Evolutionary conservation across 2,797 vertebrate species (phyloP).

Genomic region (Naso thynnoides): DNA sequence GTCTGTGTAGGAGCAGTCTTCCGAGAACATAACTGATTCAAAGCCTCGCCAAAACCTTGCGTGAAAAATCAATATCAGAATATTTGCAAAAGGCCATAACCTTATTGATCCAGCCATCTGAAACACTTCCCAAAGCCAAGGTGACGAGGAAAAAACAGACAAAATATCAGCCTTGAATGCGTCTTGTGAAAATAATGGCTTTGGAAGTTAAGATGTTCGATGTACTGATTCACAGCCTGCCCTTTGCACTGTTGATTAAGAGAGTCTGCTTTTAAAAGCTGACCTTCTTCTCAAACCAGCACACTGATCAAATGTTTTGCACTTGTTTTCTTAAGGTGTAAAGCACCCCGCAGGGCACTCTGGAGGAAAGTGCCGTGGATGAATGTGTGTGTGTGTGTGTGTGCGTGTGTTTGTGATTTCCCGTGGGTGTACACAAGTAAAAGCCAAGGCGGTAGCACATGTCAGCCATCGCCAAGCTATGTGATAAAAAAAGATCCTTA

Average conservation of each 20-base stretch:
- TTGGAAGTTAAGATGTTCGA: slow-evolving; percentile 37
- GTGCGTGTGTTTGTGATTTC: slow-evolving; percentile 7
- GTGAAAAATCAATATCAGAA: slow-evolving; percentile 49
- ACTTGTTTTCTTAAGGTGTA: slow-evolving; percentile 55
- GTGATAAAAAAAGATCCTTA: slow-evolving; percentile 19
- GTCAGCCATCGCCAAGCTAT: slow-evolving; percentile 16
- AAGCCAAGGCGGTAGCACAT: slow-evolving; percentile 44
- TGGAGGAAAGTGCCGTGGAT: slow-evolving; percentile 3
- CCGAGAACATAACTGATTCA: slow-evolving; percentile 22
- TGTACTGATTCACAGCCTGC: slow-evolving; percentile 36
- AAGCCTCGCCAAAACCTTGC: slow-evolving; percentile 29
- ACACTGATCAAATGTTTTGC: slow-evolving; percentile 47
- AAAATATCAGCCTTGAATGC: slow-evolving; percentile 32
- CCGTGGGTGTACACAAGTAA: slow-evolving; percentile 34
- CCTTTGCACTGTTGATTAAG: slow-evolving; percentile 45
- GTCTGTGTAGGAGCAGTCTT: slow-evolving; percentile 30
- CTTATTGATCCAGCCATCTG: slow-evolving; percentile 36
- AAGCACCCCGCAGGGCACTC: slow-evolving; percentile 9
- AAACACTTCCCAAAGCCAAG: slow-evolving; percentile 44
- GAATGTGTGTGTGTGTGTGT: neutral
- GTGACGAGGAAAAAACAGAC: slow-evolving; percentile 12
- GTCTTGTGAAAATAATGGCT: slow-evolving; percentile 26
- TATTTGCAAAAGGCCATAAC: slow-evolving; percentile 58
- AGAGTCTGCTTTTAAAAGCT: slow-evolving; percentile 49
- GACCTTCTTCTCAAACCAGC: slow-evolving; percentile 43